Evolutionary conservation across 2,797 vertebrate species (phyloP).

Genomic region (Clamator glandarius): DNA sequence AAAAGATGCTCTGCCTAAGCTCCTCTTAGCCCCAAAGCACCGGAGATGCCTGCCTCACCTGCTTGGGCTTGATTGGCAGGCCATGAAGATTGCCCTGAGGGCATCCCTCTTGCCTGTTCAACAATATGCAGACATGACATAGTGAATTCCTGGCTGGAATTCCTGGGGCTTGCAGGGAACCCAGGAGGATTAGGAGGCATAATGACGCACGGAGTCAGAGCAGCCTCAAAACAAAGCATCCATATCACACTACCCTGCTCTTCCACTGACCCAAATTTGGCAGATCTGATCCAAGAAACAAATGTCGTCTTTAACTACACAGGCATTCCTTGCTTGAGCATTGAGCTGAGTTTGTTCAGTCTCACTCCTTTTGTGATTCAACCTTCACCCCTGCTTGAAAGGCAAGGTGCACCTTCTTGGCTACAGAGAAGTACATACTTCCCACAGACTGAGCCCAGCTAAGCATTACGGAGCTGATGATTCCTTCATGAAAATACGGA

Average conservation of each 20-base stretch:
- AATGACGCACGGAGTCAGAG: background rate
- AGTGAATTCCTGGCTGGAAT: background rate
- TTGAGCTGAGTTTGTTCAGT: background rate
- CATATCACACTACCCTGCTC: background rate
- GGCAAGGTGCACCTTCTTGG: background rate
- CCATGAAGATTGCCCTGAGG: background rate
- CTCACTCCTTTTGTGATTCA: background rate
- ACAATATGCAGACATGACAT: background rate
- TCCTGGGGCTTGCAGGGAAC: background rate
- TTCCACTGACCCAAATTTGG: background rate
- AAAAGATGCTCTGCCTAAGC: background rate
- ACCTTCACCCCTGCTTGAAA: background rate
- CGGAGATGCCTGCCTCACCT: background rate
- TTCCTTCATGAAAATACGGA: background rate
- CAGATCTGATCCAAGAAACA: constrained; percentile 28
- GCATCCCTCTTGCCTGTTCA: background rate
- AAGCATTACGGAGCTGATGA: background rate
- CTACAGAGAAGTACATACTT: rapidly evolving
- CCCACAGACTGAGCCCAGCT: background rate
- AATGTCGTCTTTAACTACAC: background rate
- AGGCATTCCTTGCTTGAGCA: background rate
- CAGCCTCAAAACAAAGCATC: background rate
- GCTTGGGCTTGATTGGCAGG: background rate
- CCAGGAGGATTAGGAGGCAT: background rate
- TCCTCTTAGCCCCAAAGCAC: background rate